phyloP scores from a whole-genome alignment of 2,113 vertebrate species.

The Holacanthus passer region DNA sequence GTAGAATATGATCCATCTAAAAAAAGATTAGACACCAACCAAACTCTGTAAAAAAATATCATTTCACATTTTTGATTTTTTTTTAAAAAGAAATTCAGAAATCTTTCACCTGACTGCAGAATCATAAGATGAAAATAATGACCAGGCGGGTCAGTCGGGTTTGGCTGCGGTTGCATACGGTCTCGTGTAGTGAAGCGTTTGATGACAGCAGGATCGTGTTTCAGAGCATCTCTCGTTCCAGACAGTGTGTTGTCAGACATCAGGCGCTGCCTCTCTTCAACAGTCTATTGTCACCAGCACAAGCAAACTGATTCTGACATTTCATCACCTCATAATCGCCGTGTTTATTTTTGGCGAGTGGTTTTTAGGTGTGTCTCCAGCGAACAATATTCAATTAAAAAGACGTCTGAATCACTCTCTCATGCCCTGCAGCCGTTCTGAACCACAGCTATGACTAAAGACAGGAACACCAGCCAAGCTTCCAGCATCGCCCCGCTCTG shows the following conservation, averaged over 20 bases:
- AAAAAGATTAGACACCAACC: too few species aligned
- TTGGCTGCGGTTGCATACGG: too few species aligned
- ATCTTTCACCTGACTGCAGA: neutral
- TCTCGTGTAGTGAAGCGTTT: neutral
- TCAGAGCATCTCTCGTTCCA: neutral
- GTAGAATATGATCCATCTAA: too few species aligned
- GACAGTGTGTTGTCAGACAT: neutral
- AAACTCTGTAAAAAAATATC: too few species aligned
- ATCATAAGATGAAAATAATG: neutral
- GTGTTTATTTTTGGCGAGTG: conserved; percentile 27
- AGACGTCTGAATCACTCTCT: conserved; percentile 15
- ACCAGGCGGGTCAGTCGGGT: too few species aligned
- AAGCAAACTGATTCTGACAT: conserved; percentile 12
- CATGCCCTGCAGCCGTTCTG: conserved; percentile 22
- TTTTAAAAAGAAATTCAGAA: neutral
- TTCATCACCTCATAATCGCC: conserved; percentile 24
- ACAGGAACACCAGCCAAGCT: conserved; percentile 4
- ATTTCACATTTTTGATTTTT: too few species aligned
- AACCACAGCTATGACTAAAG: neutral
- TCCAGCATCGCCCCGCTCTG: neutral
- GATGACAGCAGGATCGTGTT: neutral
- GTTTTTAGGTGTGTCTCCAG: conserved; percentile 23
- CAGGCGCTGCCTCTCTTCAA: neutral
- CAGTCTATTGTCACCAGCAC: conserved; percentile 9
- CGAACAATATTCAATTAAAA: conserved; percentile 27